Evolutionary conservation across 2,888 invertebrate genomes (phyloP).

Genomic region (Acronicta alni): DNA sequence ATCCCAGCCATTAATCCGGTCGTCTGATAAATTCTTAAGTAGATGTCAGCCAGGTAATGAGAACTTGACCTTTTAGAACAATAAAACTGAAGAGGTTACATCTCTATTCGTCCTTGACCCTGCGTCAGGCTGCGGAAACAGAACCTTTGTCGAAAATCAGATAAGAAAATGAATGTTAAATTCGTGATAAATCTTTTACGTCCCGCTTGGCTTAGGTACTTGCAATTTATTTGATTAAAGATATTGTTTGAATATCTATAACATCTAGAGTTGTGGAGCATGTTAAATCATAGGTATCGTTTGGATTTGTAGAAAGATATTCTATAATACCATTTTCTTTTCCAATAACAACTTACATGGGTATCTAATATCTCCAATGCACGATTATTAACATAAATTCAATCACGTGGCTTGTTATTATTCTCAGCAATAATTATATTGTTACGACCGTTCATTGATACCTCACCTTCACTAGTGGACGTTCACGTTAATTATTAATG

Average conservation of each 20-base stretch:
- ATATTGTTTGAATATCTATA: slow-evolving; percentile 21
- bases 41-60: slow-evolving; percentile 39
- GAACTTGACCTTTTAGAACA: slow-evolving; percentile 65
- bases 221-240: slow-evolving; percentile 29
- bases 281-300: slow-evolving; percentile 21
- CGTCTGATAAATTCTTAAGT: slow-evolving; percentile 25
- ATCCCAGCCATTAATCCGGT: slow-evolving; percentile 13
- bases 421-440: no score
- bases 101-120: slow-evolving; percentile 39
- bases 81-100: slow-evolving; percentile 54
- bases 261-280: slow-evolving; percentile 10
- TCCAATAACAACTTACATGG: no score
- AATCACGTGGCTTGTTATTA: no score
- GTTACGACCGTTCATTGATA: no score
- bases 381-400: no score
- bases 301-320: not conserved
- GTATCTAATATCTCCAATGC: no score
- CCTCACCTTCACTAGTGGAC: no score
- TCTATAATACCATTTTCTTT: no score
- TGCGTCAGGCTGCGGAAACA: slow-evolving; percentile 26
- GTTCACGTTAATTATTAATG: no score
- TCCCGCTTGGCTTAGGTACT: slow-evolving; percentile 23
- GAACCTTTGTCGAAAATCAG: slow-evolving; percentile 25
- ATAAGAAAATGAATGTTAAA: slow-evolving; percentile 48
- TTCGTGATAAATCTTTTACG: slow-evolving; percentile 38